phyloP scores from a whole-genome alignment of 1,140 invertebrate genomes.

The Drosophila albomicans region DNA sequence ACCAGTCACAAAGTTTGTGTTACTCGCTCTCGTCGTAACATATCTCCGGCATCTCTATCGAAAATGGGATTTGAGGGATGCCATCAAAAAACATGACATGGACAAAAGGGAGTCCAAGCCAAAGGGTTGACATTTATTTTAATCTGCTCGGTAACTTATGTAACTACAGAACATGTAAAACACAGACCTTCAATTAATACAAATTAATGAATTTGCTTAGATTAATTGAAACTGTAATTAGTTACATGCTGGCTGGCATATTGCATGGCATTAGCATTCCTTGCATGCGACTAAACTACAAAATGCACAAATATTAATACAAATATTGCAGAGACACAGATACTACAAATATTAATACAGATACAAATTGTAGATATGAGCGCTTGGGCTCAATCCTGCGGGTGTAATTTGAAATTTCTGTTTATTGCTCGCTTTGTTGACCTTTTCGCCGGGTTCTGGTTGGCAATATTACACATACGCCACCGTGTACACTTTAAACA shows the following conservation, averaged over 20 bases:
- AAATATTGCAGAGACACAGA: neutral
- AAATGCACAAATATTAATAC: constrained; percentile 6
- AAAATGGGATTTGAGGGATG: constrained; percentile 40
- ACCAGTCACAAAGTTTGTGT: constrained; percentile 35
- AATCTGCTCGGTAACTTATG: constrained; percentile 6
- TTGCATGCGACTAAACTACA: constrained; percentile 12
- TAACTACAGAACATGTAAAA: neutral
- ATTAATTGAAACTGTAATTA: constrained; percentile 6
- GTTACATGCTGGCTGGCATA: neutral
- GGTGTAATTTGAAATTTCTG: constrained; percentile 45
- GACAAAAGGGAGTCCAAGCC: neutral
- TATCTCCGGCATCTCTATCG: constrained; percentile 24
- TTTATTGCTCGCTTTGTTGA: constrained; percentile 47
- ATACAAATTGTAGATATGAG: constrained; percentile 2
- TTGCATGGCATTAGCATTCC: constrained; percentile 1
- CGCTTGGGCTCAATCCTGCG: constrained; percentile 12
- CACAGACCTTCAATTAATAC: constrained; percentile 5
- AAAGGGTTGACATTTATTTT: constrained; percentile 29
- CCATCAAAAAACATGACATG: constrained; percentile 34
- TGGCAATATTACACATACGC: constrained; percentile 35
- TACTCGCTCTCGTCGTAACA: neutral
- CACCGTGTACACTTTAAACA: constrained; percentile 5
- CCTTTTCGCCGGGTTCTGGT: constrained; percentile 23
- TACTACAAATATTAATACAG: constrained; percentile 9
- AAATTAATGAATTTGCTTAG: constrained; percentile 1